A percentile compares a stretch with the other conserved stretches of the same genome.
Evolutionary conservation across 2,797 vertebrate genomes (phyloP).

Genomic region (Danio choprae): DNA sequence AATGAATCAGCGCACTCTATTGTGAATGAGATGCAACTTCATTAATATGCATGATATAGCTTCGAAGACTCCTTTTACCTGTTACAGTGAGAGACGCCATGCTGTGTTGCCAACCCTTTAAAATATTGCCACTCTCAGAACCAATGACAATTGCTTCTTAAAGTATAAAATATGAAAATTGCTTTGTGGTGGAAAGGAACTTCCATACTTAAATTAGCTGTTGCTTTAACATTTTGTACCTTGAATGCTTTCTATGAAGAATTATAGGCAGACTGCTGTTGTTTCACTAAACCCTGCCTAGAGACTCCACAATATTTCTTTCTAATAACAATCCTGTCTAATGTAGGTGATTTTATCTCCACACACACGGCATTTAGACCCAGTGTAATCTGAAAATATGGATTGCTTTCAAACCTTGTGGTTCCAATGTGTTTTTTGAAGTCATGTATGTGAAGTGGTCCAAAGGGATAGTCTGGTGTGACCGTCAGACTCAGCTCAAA

Average conservation of each 20-base stretch:
- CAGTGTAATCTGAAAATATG: neutral
- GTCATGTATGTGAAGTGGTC: conserved; percentile 66
- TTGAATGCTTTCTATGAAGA: neutral
- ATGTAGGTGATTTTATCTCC: neutral
- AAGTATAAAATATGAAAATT: neutral
- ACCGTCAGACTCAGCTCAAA: conserved; percentile 76
- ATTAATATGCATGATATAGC: no score
- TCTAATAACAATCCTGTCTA: neutral
- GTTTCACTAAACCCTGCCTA: neutral
- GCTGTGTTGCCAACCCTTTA: no score
- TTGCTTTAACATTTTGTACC: neutral
- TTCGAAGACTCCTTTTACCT: no score
- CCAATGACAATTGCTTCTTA: neutral
- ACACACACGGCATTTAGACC: neutral
- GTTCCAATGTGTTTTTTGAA: conserved; percentile 73
- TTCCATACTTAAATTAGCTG: neutral
- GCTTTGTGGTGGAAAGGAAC: neutral
- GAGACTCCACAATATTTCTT: neutral
- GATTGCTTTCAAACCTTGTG: conserved; percentile 69
- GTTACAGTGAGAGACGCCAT: no score
- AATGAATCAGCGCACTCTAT: no score
- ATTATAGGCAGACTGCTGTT: neutral
- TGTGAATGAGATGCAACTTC: no score
- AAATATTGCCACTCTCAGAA: neutral
- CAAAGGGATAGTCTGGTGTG: conserved; percentile 59